Evolutionary conservation across 2,797 vertebrate genomes (phyloP).

Genomic region (Heliangelus exortis): DNA sequence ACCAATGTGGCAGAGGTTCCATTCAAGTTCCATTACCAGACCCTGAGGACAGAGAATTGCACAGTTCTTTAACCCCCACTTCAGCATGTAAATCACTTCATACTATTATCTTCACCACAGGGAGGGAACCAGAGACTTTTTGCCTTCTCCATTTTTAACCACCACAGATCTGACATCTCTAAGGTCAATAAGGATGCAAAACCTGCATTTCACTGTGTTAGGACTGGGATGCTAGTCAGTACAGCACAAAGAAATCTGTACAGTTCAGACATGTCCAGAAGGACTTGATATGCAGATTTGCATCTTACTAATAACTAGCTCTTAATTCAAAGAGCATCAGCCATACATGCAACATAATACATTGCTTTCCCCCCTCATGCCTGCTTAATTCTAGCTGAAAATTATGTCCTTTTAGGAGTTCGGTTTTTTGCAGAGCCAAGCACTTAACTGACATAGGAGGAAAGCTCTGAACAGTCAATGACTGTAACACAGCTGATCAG

Average conservation of each 20-base stretch:
- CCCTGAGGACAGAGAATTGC: neutral
- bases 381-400: neutral
- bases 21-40: neutral
- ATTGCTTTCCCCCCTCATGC: neutral
- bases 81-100: neutral
- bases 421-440: neutral
- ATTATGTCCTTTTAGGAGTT: neutral
- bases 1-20: neutral
- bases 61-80: neutral
- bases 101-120: neutral
- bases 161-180: neutral
- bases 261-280: neutral
- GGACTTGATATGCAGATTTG: neutral
- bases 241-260: neutral
- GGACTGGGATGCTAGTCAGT: neutral
- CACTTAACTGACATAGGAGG: neutral
- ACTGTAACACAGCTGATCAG: neutral
- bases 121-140: neutral
- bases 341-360: neutral
- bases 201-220: neutral
- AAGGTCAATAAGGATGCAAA: neutral
- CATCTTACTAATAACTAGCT: neutral
- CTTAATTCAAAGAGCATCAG: neutral
- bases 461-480: neutral
- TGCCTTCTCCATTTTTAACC: neutral